Conservation (phyloP, 2,113 vertebrate genomes). For the Eira barbara region DNA sequence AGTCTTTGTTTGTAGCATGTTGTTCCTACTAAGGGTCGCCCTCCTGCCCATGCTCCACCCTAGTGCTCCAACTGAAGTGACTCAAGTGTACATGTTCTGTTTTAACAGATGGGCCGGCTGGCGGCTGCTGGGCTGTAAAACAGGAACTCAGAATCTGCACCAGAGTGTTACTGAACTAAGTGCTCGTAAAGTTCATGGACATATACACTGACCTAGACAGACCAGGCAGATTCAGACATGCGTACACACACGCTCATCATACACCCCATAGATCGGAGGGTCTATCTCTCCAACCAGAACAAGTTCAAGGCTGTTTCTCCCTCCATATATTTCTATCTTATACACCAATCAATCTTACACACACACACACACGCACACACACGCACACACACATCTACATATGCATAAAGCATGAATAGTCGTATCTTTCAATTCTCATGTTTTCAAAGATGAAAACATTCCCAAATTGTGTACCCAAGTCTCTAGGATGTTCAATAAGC, state of each 20-base stretch:
- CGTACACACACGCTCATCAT: not conserved
- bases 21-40: constrained; percentile 50
- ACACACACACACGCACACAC: not conserved
- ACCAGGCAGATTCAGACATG: constrained; percentile 57
- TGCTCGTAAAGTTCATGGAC: constrained; percentile 74
- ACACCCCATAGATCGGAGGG: not conserved
- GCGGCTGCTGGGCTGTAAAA: constrained; percentile 66
- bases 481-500: not conserved
- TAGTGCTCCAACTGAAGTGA: not conserved
- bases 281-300: not conserved
- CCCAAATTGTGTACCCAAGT: not conserved
- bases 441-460: constrained; percentile 35
- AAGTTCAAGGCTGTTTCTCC: constrained; percentile 44
- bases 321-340: constrained; percentile 1
- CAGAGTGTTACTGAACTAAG: constrained; percentile 33
- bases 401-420: not conserved
- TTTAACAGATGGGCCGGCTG: constrained; percentile 73
- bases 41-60: constrained; percentile 47
- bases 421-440: not conserved
- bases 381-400: not conserved
- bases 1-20: constrained; percentile 43
- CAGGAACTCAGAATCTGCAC: constrained; percentile 63
- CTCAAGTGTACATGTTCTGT: constrained; percentile 29
- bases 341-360: not conserved
- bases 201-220: constrained; percentile 68